Percentiles rank a stretch among this genome's conserved stretches.
Conservation (phyloP, 2,797 vertebrate genomes). For the Epinephelus malabaricus region DNA sequence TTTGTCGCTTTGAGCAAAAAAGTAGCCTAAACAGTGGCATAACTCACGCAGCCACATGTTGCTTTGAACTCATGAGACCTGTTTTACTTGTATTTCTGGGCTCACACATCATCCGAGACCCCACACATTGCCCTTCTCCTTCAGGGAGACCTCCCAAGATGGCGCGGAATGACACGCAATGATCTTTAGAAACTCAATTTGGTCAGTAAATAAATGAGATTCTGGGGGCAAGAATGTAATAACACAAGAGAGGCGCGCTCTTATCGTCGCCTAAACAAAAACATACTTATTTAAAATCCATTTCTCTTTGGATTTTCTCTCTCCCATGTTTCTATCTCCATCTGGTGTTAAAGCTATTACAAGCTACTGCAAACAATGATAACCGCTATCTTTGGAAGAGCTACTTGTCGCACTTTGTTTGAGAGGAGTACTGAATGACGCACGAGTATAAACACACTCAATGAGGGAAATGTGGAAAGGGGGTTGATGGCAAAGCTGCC, state of each 20-base stretch:
- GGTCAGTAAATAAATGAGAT: conserved; percentile 61
- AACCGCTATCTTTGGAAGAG: conserved; percentile 49
- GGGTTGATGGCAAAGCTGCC: conserved; percentile 1
- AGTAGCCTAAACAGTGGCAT: neutral
- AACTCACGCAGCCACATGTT: conserved; percentile 10
- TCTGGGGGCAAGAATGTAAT: conserved; percentile 35
- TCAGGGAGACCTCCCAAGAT: conserved; percentile 68
- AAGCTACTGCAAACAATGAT: conserved; percentile 47
- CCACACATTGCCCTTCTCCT: conserved; percentile 36
- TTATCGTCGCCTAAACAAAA: conserved; percentile 56
- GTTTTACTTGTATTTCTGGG: conserved; percentile 38
- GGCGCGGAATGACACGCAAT: conserved; percentile 8
- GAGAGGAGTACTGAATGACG: conserved; percentile 50
- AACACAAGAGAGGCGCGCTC: conserved; percentile 15
- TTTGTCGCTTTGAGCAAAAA: neutral
- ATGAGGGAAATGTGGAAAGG: conserved; percentile 21
- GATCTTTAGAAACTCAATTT: conserved; percentile 48
- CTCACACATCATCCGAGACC: conserved; percentile 35
- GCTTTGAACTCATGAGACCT: conserved; percentile 33
- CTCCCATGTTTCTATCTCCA: conserved; percentile 19
- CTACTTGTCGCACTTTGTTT: conserved; percentile 27
- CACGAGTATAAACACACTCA: conserved; percentile 32
- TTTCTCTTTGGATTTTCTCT: conserved; percentile 31
- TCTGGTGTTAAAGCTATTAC: conserved; percentile 47
- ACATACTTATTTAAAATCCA: conserved; percentile 38